Conservation (phyloP, 2,888 invertebrate genomes). For the Drosophila kambysellisi region DNA sequence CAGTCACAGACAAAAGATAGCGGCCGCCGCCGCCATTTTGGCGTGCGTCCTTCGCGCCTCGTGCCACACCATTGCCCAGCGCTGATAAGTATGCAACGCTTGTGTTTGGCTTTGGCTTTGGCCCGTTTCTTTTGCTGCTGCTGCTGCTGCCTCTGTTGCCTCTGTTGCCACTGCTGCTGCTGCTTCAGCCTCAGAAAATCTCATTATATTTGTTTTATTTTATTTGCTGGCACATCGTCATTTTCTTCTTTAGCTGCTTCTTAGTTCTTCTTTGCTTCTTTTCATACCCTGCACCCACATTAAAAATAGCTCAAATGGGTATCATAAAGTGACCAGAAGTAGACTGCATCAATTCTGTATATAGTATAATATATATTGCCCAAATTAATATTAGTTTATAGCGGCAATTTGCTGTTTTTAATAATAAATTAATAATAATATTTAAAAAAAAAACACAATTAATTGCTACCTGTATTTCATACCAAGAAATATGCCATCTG, state of each 20-base stretch:
- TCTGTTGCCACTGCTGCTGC: not conserved
- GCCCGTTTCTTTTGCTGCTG: slow-evolving; percentile 23
- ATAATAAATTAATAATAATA: not conserved
- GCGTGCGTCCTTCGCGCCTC: slow-evolving; percentile 38
- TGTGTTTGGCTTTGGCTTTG: slow-evolving; percentile 43
- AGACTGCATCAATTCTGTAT: not conserved
- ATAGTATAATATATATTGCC: not conserved
- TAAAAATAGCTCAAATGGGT: not conserved
- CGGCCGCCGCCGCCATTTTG: slow-evolving; percentile 73
- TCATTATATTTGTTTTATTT: slow-evolving; percentile 83
- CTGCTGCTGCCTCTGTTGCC: slow-evolving; percentile 14
- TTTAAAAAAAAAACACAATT: not conserved
- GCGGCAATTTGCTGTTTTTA: not conserved
- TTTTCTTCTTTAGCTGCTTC: slow-evolving; percentile 47
- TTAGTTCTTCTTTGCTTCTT: slow-evolving; percentile 34
- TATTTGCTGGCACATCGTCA: slow-evolving; percentile 69
- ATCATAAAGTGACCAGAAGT: not conserved
- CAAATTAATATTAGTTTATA: not conserved
- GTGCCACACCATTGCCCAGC: slow-evolving; percentile 33
- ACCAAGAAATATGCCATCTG: not conserved
- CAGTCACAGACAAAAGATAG: slow-evolving; percentile 62
- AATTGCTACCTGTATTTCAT: not conserved
- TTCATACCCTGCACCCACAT: slow-evolving; percentile 18
- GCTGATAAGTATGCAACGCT: slow-evolving; percentile 77
- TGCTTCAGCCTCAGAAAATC: slow-evolving; percentile 75